Conservation (phyloP, 2,888 invertebrate species). For the Trimorus sp. region DNA sequence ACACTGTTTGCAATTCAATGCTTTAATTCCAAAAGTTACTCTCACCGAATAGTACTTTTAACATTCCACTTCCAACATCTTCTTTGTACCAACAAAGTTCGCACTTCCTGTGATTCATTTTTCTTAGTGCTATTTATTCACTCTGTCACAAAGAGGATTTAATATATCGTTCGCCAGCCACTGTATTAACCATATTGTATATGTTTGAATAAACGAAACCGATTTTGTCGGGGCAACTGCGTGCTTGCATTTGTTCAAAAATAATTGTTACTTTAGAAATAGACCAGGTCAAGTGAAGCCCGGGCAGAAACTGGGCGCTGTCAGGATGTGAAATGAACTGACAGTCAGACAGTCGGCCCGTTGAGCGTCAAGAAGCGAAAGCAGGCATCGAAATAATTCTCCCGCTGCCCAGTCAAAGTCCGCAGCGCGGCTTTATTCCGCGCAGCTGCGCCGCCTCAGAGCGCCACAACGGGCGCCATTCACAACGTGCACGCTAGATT, state of each 20-base stretch:
- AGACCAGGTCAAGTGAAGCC: slow-evolving; percentile 64
- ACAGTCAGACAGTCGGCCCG: slow-evolving; percentile 79
- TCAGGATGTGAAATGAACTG: slow-evolving; percentile 71
- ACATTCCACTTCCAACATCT: too few relatives aligned
- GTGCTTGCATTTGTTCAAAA: slow-evolving; percentile 49
- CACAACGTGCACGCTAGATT: slow-evolving; percentile 73
- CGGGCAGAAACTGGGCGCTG: slow-evolving; percentile 49
- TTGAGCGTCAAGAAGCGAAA: slow-evolving; percentile 75
- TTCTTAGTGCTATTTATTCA: too few relatives aligned
- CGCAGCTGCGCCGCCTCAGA: slow-evolving; percentile 74
- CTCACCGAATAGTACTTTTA: too few relatives aligned
- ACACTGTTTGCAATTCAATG: too few relatives aligned
- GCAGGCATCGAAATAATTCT: slow-evolving; percentile 75
- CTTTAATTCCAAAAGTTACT: too few relatives aligned
- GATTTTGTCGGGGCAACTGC: slow-evolving; percentile 2
- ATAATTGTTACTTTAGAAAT: slow-evolving; percentile 73
- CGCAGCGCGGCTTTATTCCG: slow-evolving; percentile 70
- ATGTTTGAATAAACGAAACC: neutral
- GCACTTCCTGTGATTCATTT: too few relatives aligned
- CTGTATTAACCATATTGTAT: too few relatives aligned
- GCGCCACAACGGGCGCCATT: slow-evolving; percentile 76
- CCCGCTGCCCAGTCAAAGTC: slow-evolving; percentile 62
- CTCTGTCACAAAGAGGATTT: too few relatives aligned
- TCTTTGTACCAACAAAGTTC: too few relatives aligned
- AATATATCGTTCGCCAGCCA: too few relatives aligned